A percentile compares a stretch with the other conserved stretches of the same genome.
These are phyloP conservation scores for Rhizoglyphus robini DNA, from an alignment of 1,140 invertebrate genomes.

Conservation along the genomic window DNA sequence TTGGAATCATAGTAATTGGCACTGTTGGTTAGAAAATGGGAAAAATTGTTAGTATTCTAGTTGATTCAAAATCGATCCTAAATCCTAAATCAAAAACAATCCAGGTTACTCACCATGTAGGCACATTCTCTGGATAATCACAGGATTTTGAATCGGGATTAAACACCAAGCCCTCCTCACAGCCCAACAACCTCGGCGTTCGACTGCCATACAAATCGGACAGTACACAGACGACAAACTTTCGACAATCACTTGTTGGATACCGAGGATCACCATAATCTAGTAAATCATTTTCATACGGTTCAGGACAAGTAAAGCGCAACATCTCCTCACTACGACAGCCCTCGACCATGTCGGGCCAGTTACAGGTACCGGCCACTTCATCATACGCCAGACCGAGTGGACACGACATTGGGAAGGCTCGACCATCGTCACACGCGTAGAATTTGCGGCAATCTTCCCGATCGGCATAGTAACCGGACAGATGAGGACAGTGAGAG, in stretches of 20 bases:
- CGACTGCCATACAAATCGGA: slow-evolving; percentile 20
- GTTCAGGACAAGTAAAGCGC: slow-evolving; percentile 69
- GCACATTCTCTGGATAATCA: slow-evolving; percentile 59
- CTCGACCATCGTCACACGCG: slow-evolving; percentile 63
- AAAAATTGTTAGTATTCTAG: not conserved
- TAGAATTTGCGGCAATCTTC: slow-evolving; percentile 88
- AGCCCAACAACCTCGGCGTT: slow-evolving; percentile 62
- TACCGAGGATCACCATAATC: slow-evolving; percentile 51
- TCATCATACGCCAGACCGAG: slow-evolving; percentile 70
- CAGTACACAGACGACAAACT: slow-evolving; percentile 62
- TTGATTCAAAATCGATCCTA: not conserved
- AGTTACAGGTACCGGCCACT: slow-evolving; percentile 42
- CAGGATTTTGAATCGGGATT: slow-evolving; percentile 66
- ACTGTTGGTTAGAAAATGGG: not conserved
- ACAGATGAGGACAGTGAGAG: slow-evolving; percentile 46
- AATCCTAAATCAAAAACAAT: not conserved
- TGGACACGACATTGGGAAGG: slow-evolving; percentile 65
- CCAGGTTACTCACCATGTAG: slow-evolving; percentile 40
- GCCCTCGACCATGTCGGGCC: slow-evolving; percentile 64
- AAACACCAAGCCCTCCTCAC: slow-evolving; percentile 69
- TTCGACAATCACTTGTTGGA: slow-evolving; percentile 63
- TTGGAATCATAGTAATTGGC: slow-evolving; percentile 7
- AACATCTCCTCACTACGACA: slow-evolving; percentile 49
- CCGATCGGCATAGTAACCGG: slow-evolving; percentile 82
- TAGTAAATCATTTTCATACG: slow-evolving; percentile 42